Evolutionary conservation across 2,113 vertebrate species (phyloP), one percentile per base, ranked within the genome.

Genomic region (Columba janthina): DNA sequence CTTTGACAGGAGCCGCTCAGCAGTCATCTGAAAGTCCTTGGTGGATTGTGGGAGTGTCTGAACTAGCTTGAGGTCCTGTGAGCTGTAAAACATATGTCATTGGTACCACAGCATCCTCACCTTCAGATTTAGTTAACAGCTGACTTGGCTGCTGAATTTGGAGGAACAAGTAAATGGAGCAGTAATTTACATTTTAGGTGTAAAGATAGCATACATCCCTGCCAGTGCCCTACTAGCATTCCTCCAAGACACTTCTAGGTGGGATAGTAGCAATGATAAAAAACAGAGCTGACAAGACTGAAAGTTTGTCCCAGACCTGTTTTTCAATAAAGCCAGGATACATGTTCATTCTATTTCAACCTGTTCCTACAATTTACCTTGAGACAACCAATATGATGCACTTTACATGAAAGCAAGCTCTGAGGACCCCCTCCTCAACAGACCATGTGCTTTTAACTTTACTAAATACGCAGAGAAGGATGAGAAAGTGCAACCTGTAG

Each of bases 81-180:
- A 58, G n/a, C 4, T 54, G 36, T 69, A 53, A 69, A 64, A 36
- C 0, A 0, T 17, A 17, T 1, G 4, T n/a, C 28, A 44, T 11
- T 44, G 17, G 51, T n/a, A 50, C 26, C 40, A 25, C 21, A 32
- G 65, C 40, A 72, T 40, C 44, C 42, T 57, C 18, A 46, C 36
- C 48, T 69, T n/a, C 12, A 29, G n/a, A 9, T 77, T 25, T 19
- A 64, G 54, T 46, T 15, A 48, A 46, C 9, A 67, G 36, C 31
- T 61, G 24, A 31, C 34, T 31, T 29, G 53, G 70, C 74, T 44
- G 53, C 64, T 57, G 64, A 81, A 31, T 67, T 61, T 38, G 42
- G 31, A 83, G 31, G 12, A 53, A 5, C 8, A 62, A 62, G 25
- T 42, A 57, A 78, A 58, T 2, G n/a, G 21, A 89, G 66, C 26